phyloP scores from a whole-genome alignment of 2,888 invertebrate species.

The Tanytarsus gracilentus region DNA sequence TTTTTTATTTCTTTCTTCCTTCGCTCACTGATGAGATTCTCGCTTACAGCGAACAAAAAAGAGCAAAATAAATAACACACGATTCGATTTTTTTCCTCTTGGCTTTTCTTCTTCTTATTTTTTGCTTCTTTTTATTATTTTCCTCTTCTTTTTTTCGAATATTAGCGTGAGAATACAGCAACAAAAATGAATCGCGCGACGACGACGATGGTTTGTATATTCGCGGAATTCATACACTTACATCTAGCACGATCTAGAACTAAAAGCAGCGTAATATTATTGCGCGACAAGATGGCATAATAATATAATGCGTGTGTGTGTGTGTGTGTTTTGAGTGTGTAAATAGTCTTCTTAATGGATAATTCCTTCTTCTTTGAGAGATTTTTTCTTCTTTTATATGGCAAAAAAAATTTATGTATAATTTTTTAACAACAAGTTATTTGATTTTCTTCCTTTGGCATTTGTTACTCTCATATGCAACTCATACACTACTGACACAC shows the following conservation, averaged over 20 bases:
- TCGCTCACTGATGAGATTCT: neutral
- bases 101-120: neutral
- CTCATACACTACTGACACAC: neutral
- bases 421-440: neutral
- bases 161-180: constrained; percentile 25
- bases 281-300: constrained; percentile 29
- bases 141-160: constrained; percentile 1
- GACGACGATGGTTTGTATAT: constrained; percentile 1
- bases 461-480: neutral
- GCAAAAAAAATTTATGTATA: constrained; percentile 1
- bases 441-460: neutral
- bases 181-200: constrained; percentile 11
- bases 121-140: neutral
- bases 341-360: constrained; percentile 21
- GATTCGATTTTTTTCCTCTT: too few species aligned
- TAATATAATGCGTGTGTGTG: constrained; percentile 22
- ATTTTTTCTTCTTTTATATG: neutral
- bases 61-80: too few species aligned
- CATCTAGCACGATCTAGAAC: constrained; percentile 23
- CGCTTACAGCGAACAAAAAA: neutral
- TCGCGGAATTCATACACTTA: constrained; percentile 17
- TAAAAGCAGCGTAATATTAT: constrained; percentile 24
- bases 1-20: neutral
- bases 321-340: neutral
- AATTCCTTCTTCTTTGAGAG: constrained; percentile 14